Percentiles rank a stretch among this genome's conserved stretches.
These are phyloP conservation scores for Drosophila kanapiae DNA, from an alignment of 1,140 invertebrate genomes.

Conservation along the genomic window DNA sequence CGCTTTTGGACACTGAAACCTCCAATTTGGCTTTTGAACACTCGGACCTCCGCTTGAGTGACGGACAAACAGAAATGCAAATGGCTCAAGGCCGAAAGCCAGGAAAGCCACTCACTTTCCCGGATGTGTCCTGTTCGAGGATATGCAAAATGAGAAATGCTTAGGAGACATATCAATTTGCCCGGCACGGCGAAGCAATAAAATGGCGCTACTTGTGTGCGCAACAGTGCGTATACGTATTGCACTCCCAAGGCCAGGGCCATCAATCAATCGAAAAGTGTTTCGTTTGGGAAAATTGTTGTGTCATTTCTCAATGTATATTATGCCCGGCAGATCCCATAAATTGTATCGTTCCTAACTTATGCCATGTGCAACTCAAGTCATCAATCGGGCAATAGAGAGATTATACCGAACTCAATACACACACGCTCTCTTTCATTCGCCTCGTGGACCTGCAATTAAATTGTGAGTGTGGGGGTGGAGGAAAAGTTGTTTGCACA, in stretches of 20 bases:
- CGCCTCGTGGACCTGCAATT: constrained; percentile 7
- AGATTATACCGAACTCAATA: constrained; percentile 1
- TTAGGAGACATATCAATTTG: constrained; percentile 49
- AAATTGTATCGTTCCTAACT: not conserved
- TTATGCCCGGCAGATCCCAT: not conserved
- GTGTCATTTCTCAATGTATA: constrained; percentile 38
- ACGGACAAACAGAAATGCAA: constrained; percentile 39
- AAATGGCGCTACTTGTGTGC: constrained; percentile 31
- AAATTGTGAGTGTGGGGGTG: constrained; percentile 6
- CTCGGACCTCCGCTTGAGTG: constrained; percentile 12
- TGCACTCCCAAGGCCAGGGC: constrained; percentile 27
- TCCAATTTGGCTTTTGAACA: constrained; percentile 5
- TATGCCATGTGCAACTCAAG: not conserved
- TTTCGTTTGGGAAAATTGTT: constrained; percentile 34
- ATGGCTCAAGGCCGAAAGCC: constrained; percentile 33
- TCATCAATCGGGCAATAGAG: not conserved
- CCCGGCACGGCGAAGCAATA: constrained; percentile 16
- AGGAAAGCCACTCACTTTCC: constrained; percentile 30
- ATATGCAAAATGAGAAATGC: constrained; percentile 44
- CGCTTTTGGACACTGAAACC: constrained; percentile 17
- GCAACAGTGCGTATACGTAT: constrained; percentile 63
- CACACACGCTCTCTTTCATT: not conserved
- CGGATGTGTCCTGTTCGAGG: constrained; percentile 28
- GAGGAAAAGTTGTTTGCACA: constrained; percentile 54
- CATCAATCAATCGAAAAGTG: constrained; percentile 61